phyloP scores from a whole-genome alignment of 2,888 invertebrate species.

The Harpalus rufipes region DNA sequence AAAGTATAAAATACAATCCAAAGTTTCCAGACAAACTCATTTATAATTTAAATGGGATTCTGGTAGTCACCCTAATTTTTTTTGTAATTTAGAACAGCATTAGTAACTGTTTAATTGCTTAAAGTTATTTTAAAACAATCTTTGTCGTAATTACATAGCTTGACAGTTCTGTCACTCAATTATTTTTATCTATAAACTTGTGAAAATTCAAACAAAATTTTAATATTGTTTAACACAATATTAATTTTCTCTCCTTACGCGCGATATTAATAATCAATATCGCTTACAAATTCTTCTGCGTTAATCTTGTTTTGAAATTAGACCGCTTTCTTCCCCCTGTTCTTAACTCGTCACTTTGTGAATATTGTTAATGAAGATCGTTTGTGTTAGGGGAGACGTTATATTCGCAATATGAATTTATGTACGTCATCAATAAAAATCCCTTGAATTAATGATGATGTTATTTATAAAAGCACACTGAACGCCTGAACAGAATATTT shows the following conservation, averaged over 20 bases:
- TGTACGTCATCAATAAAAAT: neutral
- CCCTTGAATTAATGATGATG: neutral
- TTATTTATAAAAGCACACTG: neutral
- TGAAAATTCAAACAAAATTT: neutral
- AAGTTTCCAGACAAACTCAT: too few relatives aligned
- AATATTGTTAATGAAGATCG: neutral
- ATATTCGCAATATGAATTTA: conserved; percentile 6
- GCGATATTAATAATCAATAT: conserved; percentile 30
- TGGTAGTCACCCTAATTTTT: too few relatives aligned
- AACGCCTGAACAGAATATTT: neutral
- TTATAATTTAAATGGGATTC: too few relatives aligned
- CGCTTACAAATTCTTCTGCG: conserved; percentile 1
- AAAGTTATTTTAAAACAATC: too few relatives aligned
- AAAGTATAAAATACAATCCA: too few relatives aligned
- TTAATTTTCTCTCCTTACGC: neutral
- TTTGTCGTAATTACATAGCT: neutral
- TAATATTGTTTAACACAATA: neutral
- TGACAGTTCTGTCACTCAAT: neutral
- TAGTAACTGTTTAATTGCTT: too few relatives aligned
- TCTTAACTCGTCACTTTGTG: conserved; percentile 16
- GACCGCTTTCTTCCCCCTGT: conserved; percentile 13
- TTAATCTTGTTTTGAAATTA: conserved; percentile 25
- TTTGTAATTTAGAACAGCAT: too few relatives aligned
- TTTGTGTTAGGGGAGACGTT: neutral
- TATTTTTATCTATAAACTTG: neutral